These are phyloP conservation scores for Cyprinodon diabolis DNA, from an alignment of 2,797 vertebrate species.

Conservation along the genomic window DNA sequence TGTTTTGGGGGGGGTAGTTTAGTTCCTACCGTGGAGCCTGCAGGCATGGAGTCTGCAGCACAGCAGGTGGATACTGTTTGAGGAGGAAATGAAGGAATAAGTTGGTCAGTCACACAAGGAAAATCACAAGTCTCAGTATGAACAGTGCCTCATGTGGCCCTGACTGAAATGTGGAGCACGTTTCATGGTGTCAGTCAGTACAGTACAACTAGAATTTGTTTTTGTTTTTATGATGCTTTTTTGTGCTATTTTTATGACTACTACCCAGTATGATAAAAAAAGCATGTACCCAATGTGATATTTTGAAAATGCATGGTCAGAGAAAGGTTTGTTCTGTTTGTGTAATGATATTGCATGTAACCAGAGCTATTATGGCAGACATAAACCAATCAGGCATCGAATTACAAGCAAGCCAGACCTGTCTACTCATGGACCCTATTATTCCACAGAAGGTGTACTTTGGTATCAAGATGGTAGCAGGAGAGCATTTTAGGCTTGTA, in stretches of 20 bases:
- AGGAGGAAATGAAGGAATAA: conserved; percentile 39
- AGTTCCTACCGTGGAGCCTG: conserved; percentile 5
- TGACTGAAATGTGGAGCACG: not conserved
- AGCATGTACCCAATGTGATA: not conserved
- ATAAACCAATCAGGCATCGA: not conserved
- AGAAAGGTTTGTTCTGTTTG: not conserved
- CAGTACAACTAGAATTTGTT: not conserved
- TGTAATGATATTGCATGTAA: not conserved
- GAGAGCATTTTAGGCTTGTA: not conserved
- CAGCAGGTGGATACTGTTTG: conserved; percentile 46
- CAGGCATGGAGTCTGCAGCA: conserved; percentile 26
- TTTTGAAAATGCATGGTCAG: not conserved
- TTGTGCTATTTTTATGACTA: not conserved
- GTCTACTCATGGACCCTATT: not conserved
- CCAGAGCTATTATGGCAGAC: not conserved
- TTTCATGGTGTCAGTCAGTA: too few relatives aligned
- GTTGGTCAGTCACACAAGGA: conserved; percentile 25
- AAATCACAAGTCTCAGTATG: conserved; percentile 34
- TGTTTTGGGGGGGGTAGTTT: conserved; percentile 32
- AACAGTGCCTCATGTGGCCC: conserved; percentile 18
- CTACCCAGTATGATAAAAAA: not conserved
- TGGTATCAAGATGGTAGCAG: not conserved
- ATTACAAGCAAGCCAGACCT: not conserved
- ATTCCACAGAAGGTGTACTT: not conserved
- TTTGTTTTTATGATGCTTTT: not conserved